Percentiles rank a stretch among this genome's conserved stretches.
Conservation (phyloP, 2,113 vertebrate species). For the Sisor rabdophorus region DNA sequence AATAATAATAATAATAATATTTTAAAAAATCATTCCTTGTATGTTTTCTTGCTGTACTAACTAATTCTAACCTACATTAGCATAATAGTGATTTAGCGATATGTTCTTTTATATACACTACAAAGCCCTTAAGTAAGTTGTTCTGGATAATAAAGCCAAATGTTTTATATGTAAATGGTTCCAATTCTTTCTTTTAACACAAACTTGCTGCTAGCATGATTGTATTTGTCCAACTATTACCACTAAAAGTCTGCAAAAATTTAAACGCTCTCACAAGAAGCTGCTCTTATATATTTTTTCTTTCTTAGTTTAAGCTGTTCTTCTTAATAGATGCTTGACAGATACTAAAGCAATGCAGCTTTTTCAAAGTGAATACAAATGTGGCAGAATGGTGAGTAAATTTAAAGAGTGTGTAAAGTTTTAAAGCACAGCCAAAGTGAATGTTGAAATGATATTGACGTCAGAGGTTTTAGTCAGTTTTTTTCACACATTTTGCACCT, state of each 20-base stretch:
- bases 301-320: not conserved
- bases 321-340: constrained; percentile 6
- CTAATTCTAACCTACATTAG: not conserved
- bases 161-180: not conserved
- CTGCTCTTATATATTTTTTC: not conserved
- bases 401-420: not conserved
- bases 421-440: not conserved
- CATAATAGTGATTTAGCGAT: not conserved
- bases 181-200: not conserved
- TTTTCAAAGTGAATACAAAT: not conserved
- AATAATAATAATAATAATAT: not conserved
- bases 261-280: not conserved
- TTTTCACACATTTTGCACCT: not conserved
- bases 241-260: not conserved
- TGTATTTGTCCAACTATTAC: not conserved
- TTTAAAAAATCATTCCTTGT: not conserved
- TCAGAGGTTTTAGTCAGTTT: not conserved
- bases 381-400: constrained; percentile 1
- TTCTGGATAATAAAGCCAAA: not conserved
- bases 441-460: not conserved
- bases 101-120: not conserved
- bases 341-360: not conserved
- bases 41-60: not conserved
- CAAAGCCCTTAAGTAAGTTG: not conserved
- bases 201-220: not conserved